Evolutionary conservation across 2,888 invertebrate genomes (phyloP).

Genomic region (Meandrusa payeni): DNA sequence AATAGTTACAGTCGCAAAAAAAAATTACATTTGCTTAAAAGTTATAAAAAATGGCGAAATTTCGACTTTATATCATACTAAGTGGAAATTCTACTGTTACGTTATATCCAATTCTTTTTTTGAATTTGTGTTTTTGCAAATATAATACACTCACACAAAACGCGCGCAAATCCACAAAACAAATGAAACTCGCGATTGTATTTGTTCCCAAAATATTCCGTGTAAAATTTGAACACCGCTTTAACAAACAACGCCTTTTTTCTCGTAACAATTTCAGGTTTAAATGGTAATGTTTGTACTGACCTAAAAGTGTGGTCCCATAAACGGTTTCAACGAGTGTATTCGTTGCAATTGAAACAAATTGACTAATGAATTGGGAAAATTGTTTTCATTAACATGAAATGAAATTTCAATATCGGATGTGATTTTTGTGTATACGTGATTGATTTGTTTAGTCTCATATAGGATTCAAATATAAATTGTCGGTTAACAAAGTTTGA

Average conservation of each 20-base stretch:
- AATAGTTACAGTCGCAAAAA: no score
- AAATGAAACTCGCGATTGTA: conserved; percentile 19
- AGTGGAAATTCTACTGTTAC: no score
- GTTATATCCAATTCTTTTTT: no score
- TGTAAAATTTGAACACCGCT: conserved; percentile 17
- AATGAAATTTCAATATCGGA: not conserved
- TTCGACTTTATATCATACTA: no score
- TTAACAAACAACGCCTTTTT: conserved; percentile 18
- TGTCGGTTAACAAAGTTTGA: no score
- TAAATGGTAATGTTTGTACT: conserved; percentile 9
- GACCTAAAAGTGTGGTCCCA: conserved; percentile 16
- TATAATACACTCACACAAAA: not conserved
- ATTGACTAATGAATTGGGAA: conserved; percentile 11
- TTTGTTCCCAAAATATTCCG: conserved; percentile 16
- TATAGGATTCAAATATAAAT: no score
- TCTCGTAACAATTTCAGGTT: conserved; percentile 3
- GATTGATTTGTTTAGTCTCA: no score
- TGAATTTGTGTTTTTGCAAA: no score
- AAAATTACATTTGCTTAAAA: no score
- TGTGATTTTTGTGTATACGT: not conserved
- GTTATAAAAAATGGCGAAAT: no score
- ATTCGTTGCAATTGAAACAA: conserved; percentile 11
- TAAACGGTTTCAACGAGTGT: conserved; percentile 10
- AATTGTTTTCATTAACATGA: conserved; percentile 7
- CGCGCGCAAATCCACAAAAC: conserved; percentile 13